Evolutionary conservation across 2,113 vertebrate genomes (phyloP), one percentile per base, ranked within the genome.

Genomic region (Pavo muticus): DNA sequence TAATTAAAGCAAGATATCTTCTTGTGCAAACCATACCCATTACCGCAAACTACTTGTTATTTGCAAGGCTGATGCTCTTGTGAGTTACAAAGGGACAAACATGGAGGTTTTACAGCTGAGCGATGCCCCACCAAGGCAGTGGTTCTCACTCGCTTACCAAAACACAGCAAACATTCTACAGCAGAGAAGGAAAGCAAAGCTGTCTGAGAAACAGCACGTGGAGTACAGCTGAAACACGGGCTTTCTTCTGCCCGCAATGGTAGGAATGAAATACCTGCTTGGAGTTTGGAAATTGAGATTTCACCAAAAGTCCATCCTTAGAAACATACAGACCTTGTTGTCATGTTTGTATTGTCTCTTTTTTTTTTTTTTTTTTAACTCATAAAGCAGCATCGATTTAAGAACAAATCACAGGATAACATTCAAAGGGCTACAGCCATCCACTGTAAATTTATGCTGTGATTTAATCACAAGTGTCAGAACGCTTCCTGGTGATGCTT

Each of bases 221-320:
- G 18, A 40, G n/a, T 20, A 27, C 30, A 32, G 12, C 0, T n/a
- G 39, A 54, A 88, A 78, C 32, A 25, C 30, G 54, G 72, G 45
- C 15, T 64, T 24, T 24, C 8, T 1, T 56, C 2, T 13, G 19
- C 30, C 24, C 0, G 0, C 3, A 30, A 11, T 2, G 0, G 4
- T 25, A 32, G 16, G 21, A 61, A 44, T 32, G 39, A 70, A 60
- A 35, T 5, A 59, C 27, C 17, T 6, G 35, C 42, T 45, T 35
- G 54, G 42, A 44, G 29, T 10, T 5, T 27, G 27, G 75, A 85
- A 71, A 95, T 52, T 0, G 2, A 35, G 32, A 75, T 1, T 40
- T 60, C 52, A 64, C 39, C 63, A 32, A 65, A 59, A 65, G 61
- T 32, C 1, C 0, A 56, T 24, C 21, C 10, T 48, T 57, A 68